phyloP scores from a whole-genome alignment of 1,140 invertebrate species.

The Amphibalanus amphitrite region DNA sequence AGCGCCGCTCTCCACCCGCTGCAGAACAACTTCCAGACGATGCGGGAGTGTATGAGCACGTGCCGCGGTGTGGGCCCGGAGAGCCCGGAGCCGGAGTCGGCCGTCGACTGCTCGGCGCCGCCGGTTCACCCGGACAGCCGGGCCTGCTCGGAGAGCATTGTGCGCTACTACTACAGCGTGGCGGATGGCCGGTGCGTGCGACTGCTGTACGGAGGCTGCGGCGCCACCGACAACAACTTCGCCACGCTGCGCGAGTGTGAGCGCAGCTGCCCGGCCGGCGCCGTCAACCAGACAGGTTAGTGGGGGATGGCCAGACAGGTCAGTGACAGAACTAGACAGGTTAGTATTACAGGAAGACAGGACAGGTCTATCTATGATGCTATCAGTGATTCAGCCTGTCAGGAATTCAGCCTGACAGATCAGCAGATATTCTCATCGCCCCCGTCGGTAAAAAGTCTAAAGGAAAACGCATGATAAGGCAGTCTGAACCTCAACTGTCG shows the following conservation, averaged over 20 bases:
- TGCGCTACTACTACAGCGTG: slow-evolving; percentile 62
- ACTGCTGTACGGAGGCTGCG: slow-evolving; percentile 68
- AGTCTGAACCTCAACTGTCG: too few relatives aligned
- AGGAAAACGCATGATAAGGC: too few relatives aligned
- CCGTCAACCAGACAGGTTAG: background rate
- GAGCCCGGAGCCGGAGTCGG: slow-evolving; percentile 10
- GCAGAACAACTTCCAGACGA: slow-evolving; percentile 27
- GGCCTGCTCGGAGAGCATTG: slow-evolving; percentile 35
- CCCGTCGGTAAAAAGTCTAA: too few relatives aligned
- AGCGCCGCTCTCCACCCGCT: too few relatives aligned
- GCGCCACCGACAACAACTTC: slow-evolving; percentile 75
- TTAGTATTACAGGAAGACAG: too few relatives aligned
- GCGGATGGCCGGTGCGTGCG: slow-evolving; percentile 53
- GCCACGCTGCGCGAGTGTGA: slow-evolving; percentile 54
- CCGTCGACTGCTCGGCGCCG: background rate
- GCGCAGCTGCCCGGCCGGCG: slow-evolving; percentile 37
- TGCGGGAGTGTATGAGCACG: slow-evolving; percentile 25
- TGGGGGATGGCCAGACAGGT: too few relatives aligned
- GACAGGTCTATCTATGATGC: too few relatives aligned
- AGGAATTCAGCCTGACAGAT: too few relatives aligned
- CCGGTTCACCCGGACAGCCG: background rate
- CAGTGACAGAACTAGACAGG: too few relatives aligned
- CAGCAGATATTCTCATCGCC: too few relatives aligned
- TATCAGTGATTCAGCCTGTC: too few relatives aligned
- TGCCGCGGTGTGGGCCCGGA: slow-evolving; percentile 18